Conservation (phyloP, 1,140 invertebrate species). For the Heliconius melpomene region DNA sequence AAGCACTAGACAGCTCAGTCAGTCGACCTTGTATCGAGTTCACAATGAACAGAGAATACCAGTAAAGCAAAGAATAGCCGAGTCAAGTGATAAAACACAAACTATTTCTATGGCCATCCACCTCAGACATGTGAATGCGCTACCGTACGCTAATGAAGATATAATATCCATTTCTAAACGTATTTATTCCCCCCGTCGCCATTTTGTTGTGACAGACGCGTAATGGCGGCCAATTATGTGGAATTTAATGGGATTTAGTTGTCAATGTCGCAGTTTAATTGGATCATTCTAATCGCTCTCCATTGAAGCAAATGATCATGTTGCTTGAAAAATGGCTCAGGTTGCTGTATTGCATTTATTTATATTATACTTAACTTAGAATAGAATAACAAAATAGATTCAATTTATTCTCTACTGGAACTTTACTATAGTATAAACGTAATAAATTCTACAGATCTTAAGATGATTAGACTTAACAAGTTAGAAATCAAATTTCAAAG, state of each 20-base stretch:
- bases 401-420: neutral
- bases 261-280: constrained; percentile 75
- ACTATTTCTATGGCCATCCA: constrained; percentile 70
- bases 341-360: neutral
- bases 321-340: constrained; percentile 7
- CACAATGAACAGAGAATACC: constrained; percentile 50
- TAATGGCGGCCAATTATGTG: constrained; percentile 74
- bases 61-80: constrained; percentile 57
- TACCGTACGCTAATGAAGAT: constrained; percentile 74
- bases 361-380: neutral
- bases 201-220: constrained; percentile 71
- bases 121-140: constrained; percentile 70
- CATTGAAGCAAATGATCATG: constrained; percentile 36
- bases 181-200: constrained; percentile 72
- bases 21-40: constrained; percentile 35
- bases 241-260: constrained; percentile 76
- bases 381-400: no score
- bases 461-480: no score
- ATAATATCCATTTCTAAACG: constrained; percentile 73
- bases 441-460: constrained; percentile 1
- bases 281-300: constrained; percentile 69
- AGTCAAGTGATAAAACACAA: constrained; percentile 70
- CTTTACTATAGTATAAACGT: no score
- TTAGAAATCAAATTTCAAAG: no score
- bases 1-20: neutral